Conservation (phyloP, 2,797 vertebrate genomes). For the Oceanodroma leucorhoa region DNA sequence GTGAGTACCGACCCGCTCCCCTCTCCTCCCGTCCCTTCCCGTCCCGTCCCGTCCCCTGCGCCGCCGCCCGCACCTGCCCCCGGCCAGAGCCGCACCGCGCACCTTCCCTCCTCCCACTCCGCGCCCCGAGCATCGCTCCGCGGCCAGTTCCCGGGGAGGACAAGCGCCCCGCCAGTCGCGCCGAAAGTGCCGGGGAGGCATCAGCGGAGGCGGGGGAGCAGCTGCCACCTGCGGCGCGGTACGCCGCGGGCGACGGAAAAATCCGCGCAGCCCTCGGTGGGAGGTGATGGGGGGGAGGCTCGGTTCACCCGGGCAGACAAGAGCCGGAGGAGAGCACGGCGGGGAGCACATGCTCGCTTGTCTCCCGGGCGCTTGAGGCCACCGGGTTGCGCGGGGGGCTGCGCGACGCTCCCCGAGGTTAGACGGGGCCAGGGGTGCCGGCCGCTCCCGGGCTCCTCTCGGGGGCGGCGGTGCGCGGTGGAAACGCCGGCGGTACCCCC, state of each 20-base stretch:
- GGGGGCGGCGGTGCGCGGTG: background rate
- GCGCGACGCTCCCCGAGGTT: background rate
- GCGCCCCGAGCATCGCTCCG: background rate
- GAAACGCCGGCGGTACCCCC: background rate
- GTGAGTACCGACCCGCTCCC: conserved; percentile 80
- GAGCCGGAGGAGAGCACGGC: conserved; percentile 33
- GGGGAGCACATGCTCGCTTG: conserved; percentile 57
- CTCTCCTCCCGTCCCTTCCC: background rate
- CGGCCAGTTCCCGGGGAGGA: background rate
- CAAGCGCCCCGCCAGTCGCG: background rate
- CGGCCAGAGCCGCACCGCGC: background rate
- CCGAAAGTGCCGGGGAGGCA: background rate
- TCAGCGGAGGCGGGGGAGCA: background rate
- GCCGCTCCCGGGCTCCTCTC: background rate
- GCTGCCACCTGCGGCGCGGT: background rate
- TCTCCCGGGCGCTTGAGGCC: conserved; percentile 47
- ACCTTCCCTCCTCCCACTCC: background rate
- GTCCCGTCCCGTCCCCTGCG: background rate
- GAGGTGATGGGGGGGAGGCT: background rate
- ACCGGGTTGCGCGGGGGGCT: background rate
- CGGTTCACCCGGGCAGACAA: background rate
- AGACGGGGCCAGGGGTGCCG: background rate
- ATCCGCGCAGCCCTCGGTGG: background rate
- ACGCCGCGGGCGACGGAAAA: background rate
- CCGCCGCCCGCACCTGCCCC: background rate